A percentile compares a stretch with the other conserved stretches of the same genome.
phyloP scores from a whole-genome alignment of 1,140 invertebrate species.

The Camponotus vicinus region DNA sequence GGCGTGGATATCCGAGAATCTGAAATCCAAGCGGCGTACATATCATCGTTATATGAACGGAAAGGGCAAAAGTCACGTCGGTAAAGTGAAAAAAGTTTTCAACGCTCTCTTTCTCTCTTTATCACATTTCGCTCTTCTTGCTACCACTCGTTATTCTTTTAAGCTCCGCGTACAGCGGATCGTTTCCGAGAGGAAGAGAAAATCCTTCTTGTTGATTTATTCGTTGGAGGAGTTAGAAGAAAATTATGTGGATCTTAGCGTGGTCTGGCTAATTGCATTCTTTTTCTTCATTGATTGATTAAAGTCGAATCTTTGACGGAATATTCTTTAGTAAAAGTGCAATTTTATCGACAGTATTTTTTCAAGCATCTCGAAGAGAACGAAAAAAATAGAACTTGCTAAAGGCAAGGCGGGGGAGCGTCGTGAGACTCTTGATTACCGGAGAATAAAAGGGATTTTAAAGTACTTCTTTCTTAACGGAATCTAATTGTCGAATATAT shows the following conservation, averaged over 20 bases:
- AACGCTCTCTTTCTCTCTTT: neutral
- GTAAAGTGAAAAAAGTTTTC: conserved; percentile 53
- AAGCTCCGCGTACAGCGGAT: conserved; percentile 37
- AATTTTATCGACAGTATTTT: conserved; percentile 44
- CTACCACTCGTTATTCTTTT: conserved; percentile 44
- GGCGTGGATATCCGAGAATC: conserved; percentile 49
- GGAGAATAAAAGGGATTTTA: neutral
- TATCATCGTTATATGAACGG: conserved; percentile 35
- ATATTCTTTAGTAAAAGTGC: conserved; percentile 7
- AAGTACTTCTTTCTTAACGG: conserved; percentile 46
- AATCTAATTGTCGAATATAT: conserved; percentile 54
- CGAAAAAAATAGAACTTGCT: neutral
- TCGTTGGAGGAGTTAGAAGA: conserved; percentile 32
- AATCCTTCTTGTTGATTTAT: conserved; percentile 47
- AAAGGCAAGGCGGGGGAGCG: too few species aligned
- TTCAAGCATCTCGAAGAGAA: conserved; percentile 8
- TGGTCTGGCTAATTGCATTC: conserved; percentile 19
- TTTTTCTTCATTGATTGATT: conserved; percentile 20
- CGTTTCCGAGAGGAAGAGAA: conserved; percentile 31
- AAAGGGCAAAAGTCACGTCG: conserved; percentile 21
- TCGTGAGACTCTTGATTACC: conserved; percentile 39
- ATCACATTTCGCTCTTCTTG: neutral
- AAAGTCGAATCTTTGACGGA: conserved; percentile 40
- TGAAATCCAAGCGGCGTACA: neutral
- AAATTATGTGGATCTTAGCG: conserved; percentile 51